Percentiles rank a stretch among this genome's conserved stretches.
These are phyloP conservation scores for Lasius platythorax DNA, from an alignment of 2,888 invertebrate species.

Conservation along the genomic window DNA sequence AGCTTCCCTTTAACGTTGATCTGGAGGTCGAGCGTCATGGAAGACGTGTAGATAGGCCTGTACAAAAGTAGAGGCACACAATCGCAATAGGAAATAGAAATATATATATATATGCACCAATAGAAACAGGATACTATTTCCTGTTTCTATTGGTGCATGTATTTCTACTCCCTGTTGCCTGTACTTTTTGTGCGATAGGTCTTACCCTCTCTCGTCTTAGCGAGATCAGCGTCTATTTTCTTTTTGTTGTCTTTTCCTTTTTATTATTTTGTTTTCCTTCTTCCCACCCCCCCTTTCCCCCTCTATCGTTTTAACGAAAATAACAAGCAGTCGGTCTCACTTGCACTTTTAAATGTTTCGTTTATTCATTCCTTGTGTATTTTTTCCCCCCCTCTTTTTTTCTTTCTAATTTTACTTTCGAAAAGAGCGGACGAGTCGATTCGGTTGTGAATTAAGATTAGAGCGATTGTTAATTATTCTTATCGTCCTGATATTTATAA, in stretches of 20 bases:
- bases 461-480: background rate
- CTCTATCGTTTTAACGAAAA: background rate
- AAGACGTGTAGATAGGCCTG: background rate
- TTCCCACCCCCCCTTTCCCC: background rate
- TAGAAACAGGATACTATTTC: no score
- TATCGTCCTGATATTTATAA: background rate
- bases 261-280: background rate
- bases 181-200: no score
- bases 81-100: no score
- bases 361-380: constrained; percentile 8
- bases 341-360: constrained; percentile 41
- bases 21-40: background rate
- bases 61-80: no score
- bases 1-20: background rate
- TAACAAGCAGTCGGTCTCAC: constrained; percentile 44
- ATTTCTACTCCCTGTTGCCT: no score
- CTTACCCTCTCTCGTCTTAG: background rate
- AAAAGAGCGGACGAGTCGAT: background rate
- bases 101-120: no score
- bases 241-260: background rate
- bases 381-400: background rate
- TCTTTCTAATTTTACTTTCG: background rate
- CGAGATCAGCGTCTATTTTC: background rate
- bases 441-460: constrained; percentile 21
- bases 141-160: no score